These are phyloP conservation scores for Deroplatys truncata DNA, from an alignment of 2,888 invertebrate genomes.

Conservation along the genomic window DNA sequence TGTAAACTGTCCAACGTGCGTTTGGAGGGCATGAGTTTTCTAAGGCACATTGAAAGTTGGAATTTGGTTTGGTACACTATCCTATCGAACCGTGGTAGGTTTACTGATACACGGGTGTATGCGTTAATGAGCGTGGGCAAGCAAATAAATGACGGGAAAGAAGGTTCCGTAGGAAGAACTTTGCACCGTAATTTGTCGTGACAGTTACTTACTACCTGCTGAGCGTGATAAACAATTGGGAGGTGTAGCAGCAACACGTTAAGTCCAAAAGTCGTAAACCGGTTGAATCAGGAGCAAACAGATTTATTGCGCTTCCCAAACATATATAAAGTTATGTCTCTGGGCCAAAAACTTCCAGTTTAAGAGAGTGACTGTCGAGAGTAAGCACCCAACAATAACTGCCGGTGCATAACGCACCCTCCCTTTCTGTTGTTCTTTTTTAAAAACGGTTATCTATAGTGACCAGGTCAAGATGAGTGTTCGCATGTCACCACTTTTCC, in stretches of 20 bases:
- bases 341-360: not conserved
- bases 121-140: too few species aligned
- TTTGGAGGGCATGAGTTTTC: too few species aligned
- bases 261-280: not conserved
- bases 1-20: too few species aligned
- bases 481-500: not conserved
- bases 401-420: not conserved
- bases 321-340: not conserved
- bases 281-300: not conserved
- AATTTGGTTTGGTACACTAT: too few species aligned
- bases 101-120: too few species aligned
- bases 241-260: not conserved
- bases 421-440: not conserved
- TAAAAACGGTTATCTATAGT: not conserved
- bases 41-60: too few species aligned
- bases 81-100: too few species aligned
- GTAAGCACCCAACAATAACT: not conserved
- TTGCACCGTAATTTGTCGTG: not conserved
- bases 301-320: not conserved
- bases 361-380: not conserved
- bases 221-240: not conserved
- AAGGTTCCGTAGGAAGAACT: not conserved
- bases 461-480: not conserved
- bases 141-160: not conserved
- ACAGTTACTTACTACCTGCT: not conserved